Evolutionary conservation across 2,797 vertebrate species (phyloP).

Genomic region (Ficedula albicollis): DNA sequence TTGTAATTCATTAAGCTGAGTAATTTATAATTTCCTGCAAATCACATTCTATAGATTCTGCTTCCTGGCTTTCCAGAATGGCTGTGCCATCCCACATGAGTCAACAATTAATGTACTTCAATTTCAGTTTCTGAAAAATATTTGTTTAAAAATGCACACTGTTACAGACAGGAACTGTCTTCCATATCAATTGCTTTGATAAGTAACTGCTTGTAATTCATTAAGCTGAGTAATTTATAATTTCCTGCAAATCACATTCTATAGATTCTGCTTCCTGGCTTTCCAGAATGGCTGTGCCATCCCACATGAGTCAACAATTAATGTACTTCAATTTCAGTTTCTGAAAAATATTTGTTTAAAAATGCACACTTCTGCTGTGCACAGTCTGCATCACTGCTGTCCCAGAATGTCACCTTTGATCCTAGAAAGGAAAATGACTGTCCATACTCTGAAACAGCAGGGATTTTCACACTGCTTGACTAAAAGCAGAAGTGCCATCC

Average conservation of each 20-base stretch:
- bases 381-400: background rate
- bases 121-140: background rate
- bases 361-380: background rate
- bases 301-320: background rate
- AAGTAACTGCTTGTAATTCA: background rate
- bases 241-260: background rate
- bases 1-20: background rate
- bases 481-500: background rate
- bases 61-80: background rate
- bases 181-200: background rate
- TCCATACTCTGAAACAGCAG: background rate
- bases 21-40: background rate
- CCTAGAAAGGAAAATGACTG: background rate
- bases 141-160: background rate
- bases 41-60: background rate
- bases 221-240: background rate
- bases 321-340: background rate
- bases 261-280: background rate
- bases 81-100: background rate
- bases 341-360: background rate
- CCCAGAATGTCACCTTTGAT: background rate
- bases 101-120: background rate
- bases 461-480: background rate
- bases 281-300: background rate
- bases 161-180: background rate